phyloP scores from a whole-genome alignment of 2,888 invertebrate genomes.

The Oxyscelio sp. region DNA sequence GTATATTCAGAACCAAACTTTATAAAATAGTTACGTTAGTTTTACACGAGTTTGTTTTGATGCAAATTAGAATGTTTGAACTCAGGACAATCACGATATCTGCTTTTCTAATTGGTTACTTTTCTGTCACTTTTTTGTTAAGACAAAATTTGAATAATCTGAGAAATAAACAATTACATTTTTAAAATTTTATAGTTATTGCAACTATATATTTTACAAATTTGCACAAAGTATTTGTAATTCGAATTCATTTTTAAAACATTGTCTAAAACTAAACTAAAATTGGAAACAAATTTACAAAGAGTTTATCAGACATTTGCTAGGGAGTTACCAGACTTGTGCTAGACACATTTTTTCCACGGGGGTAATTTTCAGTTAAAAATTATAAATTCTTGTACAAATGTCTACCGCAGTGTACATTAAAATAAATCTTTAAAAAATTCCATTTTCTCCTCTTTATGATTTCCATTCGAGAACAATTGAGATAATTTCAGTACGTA shows the following conservation, averaged over 20 bases:
- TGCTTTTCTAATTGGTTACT: constrained; percentile 46
- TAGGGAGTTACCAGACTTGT: too few relatives aligned
- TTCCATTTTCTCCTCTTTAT: not conserved
- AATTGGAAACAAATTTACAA: too few relatives aligned
- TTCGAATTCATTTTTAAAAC: too few relatives aligned
- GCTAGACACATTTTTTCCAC: too few relatives aligned
- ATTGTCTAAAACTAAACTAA: too few relatives aligned
- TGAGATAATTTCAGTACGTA: constrained; percentile 45
- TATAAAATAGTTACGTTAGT: constrained; percentile 50
- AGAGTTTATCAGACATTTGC: too few relatives aligned
- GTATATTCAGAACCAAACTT: constrained; percentile 43
- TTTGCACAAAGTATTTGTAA: too few relatives aligned
- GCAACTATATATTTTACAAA: too few relatives aligned
- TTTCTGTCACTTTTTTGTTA: constrained; percentile 25
- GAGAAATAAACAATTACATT: too few relatives aligned
- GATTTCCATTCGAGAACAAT: constrained; percentile 21
- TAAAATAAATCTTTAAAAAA: constrained; percentile 7
- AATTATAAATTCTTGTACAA: not conserved
- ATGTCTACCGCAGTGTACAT: not conserved
- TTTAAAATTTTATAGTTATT: too few relatives aligned
- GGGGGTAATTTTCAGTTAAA: not conserved
- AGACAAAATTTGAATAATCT: too few relatives aligned
- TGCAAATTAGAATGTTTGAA: constrained; percentile 59
- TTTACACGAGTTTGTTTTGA: constrained; percentile 52
- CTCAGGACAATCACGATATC: constrained; percentile 7